Evolutionary conservation across 1,140 invertebrate genomes (phyloP).

Genomic region (Trichonephila inaurata): DNA sequence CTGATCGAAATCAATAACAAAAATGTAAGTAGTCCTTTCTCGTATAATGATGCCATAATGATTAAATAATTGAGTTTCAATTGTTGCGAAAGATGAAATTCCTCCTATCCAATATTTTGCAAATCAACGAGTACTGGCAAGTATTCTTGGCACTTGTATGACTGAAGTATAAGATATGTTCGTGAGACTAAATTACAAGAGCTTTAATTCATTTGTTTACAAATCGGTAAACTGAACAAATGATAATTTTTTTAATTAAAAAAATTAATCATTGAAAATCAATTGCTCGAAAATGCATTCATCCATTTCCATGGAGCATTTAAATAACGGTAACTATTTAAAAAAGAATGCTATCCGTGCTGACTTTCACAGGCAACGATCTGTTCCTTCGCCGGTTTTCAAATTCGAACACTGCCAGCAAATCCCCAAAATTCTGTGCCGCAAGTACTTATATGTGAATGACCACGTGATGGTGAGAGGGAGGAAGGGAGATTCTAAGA

Average conservation of each 20-base stretch:
- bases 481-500: background rate
- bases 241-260: too few relatives aligned
- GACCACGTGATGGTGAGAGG: constrained; percentile 27
- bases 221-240: background rate
- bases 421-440: constrained; percentile 54
- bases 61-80: background rate
- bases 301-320: background rate
- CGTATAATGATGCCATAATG: background rate
- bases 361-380: background rate
- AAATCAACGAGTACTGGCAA: background rate
- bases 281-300: background rate
- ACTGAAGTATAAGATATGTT: background rate
- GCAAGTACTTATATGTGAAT: constrained; percentile 38
- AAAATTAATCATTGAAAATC: too few relatives aligned
- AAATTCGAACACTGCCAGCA: background rate
- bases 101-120: background rate
- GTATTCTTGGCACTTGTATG: background rate
- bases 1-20: background rate
- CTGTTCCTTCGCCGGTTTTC: background rate
- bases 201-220: background rate
- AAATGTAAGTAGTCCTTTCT: background rate
- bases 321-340: background rate
- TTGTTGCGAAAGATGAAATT: background rate
- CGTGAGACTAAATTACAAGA: background rate
- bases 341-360: background rate